phyloP scores from a whole-genome alignment of 2,888 invertebrate genomes.

The Odontocolon sp. region DNA sequence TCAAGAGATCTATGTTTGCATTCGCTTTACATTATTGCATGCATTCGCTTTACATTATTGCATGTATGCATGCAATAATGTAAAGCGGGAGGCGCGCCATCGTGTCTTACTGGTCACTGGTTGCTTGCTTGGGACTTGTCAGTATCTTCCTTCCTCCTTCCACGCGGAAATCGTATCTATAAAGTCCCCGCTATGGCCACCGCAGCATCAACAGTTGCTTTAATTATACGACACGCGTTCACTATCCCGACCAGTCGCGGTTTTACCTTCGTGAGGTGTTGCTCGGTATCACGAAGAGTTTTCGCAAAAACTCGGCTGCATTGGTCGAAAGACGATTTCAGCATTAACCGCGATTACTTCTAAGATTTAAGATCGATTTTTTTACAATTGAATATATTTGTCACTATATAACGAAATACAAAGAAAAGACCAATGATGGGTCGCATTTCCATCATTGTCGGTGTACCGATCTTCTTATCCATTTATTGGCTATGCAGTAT shows the following conservation, averaged over 20 bases:
- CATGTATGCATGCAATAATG: not conserved
- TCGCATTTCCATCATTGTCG: not conserved
- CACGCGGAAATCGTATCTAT: conserved; percentile 49
- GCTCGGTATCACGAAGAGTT: conserved; percentile 28
- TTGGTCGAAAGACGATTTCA: not conserved
- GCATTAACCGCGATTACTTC: not conserved
- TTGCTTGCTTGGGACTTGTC: conserved; percentile 24
- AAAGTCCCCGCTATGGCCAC: conserved; percentile 40
- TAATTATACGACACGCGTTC: conserved; percentile 50
- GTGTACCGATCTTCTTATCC: conserved; percentile 34
- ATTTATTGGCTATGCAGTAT: conserved; percentile 34
- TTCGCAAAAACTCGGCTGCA: not conserved
- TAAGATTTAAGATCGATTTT: not conserved
- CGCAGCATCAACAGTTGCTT: conserved; percentile 36
- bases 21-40: not conserved
- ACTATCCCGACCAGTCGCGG: conserved; percentile 60
- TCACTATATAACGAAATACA: not conserved
- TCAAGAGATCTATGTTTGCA: no score
- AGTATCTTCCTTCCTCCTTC: conserved; percentile 57
- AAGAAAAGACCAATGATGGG: not conserved
- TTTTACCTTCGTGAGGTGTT: conserved; percentile 58
- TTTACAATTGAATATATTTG: not conserved
- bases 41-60: not conserved
- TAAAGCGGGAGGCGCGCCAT: conserved; percentile 31
- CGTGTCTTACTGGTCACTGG: not conserved